phyloP scores from a whole-genome alignment of 2,888 invertebrate genomes.

The Pammene aurita region DNA sequence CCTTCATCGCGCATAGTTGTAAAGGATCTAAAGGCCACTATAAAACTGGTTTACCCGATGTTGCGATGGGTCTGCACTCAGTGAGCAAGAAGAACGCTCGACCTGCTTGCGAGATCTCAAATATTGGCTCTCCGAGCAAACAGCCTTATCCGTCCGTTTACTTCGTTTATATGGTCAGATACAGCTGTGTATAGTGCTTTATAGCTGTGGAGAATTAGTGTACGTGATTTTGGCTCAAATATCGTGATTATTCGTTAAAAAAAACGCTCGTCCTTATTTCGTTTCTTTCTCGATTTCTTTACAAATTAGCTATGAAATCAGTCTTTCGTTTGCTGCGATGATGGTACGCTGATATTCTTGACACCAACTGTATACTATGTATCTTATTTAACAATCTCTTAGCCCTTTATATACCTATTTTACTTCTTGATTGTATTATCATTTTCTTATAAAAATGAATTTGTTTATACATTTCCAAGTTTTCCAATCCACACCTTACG shows the following conservation, averaged over 20 bases:
- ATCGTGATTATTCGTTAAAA: not conserved
- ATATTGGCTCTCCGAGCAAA: conserved; percentile 74
- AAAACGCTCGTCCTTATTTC: too few relatives aligned
- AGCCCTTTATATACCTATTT: too few relatives aligned
- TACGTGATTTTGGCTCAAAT: conserved; percentile 14
- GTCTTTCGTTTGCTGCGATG: too few relatives aligned
- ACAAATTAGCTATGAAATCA: too few relatives aligned
- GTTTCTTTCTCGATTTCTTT: too few relatives aligned
- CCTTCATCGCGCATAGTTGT: not conserved
- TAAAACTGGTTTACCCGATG: not conserved
- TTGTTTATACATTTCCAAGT: too few relatives aligned
- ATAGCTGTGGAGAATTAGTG: conserved; percentile 23
- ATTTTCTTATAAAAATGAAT: too few relatives aligned
- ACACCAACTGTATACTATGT: too few relatives aligned
- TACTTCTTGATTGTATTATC: too few relatives aligned
- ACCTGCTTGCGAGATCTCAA: conserved; percentile 72
- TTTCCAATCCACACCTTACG: too few relatives aligned
- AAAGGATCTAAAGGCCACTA: not conserved
- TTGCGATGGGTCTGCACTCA: not conserved
- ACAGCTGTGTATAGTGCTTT: conserved; percentile 32
- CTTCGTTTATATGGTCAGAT: conserved; percentile 61
- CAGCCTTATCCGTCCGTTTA: conserved; percentile 76
- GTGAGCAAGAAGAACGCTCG: not conserved
- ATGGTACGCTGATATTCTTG: not conserved
- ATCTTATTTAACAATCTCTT: too few relatives aligned